Evolutionary conservation across 2,888 invertebrate genomes (phyloP).

Genomic region (Salpingus planirostris): DNA sequence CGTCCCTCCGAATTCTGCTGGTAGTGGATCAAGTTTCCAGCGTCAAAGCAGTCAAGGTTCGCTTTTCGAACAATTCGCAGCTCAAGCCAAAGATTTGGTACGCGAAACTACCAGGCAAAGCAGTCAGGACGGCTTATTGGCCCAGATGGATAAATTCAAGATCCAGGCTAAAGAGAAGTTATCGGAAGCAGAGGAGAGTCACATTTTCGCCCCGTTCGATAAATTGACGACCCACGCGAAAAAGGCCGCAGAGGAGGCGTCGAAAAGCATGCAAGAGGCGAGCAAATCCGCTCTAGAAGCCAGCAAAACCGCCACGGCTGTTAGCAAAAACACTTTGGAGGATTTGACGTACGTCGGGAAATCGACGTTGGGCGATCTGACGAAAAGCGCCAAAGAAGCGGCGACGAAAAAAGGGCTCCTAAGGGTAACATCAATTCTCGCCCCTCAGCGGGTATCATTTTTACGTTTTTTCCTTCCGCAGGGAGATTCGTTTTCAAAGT

Average conservation of each 20-base stretch:
- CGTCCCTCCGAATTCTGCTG: slow-evolving; percentile 31
- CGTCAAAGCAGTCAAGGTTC: slow-evolving; percentile 79
- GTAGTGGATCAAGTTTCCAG: slow-evolving; percentile 44
- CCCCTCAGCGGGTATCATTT: too few relatives aligned
- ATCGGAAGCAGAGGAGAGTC: slow-evolving; percentile 63
- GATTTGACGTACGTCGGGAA: slow-evolving; percentile 86
- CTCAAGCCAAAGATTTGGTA: slow-evolving; percentile 82
- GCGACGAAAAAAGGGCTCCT: slow-evolving; percentile 78
- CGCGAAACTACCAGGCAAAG: slow-evolving; percentile 80
- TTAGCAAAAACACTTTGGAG: slow-evolving; percentile 79
- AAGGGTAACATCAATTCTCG: slow-evolving; percentile 50
- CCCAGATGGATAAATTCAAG: slow-evolving; percentile 79
- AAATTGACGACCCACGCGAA: slow-evolving; percentile 84
- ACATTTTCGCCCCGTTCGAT: slow-evolving; percentile 69
- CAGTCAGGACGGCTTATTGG: slow-evolving; percentile 79
- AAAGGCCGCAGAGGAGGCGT: slow-evolving; percentile 75
- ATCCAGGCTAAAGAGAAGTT: slow-evolving; percentile 51
- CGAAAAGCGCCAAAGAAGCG: slow-evolving; percentile 84
- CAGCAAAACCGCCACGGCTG: slow-evolving; percentile 79
- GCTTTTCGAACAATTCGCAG: slow-evolving; percentile 77
- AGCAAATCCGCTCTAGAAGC: slow-evolving; percentile 78
- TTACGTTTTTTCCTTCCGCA: too few relatives aligned
- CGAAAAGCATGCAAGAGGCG: slow-evolving; percentile 74
- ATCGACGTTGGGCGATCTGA: slow-evolving; percentile 79
- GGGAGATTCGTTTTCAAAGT: slow-evolving; percentile 35